These are phyloP conservation scores for Brachionus paranguensis DNA, from an alignment of 1,140 invertebrate species.

Conservation along the genomic window DNA sequence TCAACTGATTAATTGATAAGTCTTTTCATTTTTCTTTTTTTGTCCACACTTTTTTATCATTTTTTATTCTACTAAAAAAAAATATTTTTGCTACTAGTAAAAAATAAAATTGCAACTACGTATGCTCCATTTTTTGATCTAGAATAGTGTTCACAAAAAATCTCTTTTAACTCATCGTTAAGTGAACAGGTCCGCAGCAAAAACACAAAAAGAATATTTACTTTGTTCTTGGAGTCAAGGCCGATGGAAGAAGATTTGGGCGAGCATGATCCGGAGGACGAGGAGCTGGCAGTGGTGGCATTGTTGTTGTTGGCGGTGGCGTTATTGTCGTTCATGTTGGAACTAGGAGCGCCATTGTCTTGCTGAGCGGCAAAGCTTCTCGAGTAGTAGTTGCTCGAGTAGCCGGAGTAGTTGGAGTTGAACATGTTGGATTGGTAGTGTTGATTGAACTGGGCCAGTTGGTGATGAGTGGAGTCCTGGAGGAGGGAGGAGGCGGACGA, in stretches of 20 bases:
- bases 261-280: not conserved
- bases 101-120: too few species aligned
- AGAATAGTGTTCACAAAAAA: too few species aligned
- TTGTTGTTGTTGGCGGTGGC: not conserved
- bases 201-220: not conserved
- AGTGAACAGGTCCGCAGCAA: too few species aligned
- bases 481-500: not conserved
- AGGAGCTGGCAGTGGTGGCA: not conserved
- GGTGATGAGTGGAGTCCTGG: not conserved
- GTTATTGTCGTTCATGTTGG: not conserved
- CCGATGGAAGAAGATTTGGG: not conserved
- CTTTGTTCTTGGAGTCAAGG: not conserved
- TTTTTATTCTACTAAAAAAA: too few species aligned
- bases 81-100: too few species aligned
- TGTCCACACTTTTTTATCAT: too few species aligned
- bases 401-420: not conserved
- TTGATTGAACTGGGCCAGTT: not conserved
- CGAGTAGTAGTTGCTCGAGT: not conserved
- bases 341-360: not conserved
- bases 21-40: too few species aligned
- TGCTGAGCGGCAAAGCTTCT: not conserved
- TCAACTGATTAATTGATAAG: too few species aligned
- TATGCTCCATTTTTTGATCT: too few species aligned
- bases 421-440: not conserved
- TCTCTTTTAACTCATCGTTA: too few species aligned